Evolutionary conservation across 1,140 invertebrate species (phyloP).

Genomic region (Drosophila punjabiensis): DNA sequence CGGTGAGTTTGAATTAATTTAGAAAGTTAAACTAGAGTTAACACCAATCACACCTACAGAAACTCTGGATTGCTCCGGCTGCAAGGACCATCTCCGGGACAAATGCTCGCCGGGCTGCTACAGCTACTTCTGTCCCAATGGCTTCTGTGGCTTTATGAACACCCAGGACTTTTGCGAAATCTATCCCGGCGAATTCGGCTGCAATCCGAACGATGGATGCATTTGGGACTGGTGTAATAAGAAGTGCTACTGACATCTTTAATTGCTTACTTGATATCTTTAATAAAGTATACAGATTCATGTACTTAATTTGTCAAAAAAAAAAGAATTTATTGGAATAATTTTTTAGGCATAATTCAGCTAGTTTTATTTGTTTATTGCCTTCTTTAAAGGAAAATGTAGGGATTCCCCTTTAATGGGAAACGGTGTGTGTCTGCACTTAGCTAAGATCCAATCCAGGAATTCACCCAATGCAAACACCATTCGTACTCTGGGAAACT

Average conservation of each 20-base stretch:
- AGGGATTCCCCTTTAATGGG: background rate
- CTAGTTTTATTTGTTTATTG: background rate
- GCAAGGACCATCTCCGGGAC: constrained; percentile 46
- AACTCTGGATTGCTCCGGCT: constrained; percentile 70
- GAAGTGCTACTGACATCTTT: constrained; percentile 32
- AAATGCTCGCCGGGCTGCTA: constrained; percentile 63
- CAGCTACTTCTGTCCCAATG: constrained; percentile 62
- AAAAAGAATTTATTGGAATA: background rate
- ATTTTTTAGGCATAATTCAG: background rate
- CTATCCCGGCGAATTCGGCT: constrained; percentile 66
- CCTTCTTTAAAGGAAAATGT: background rate
- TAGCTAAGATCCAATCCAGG: background rate
- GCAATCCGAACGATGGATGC: constrained; percentile 60
- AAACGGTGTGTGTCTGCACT: background rate
- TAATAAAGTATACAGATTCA: background rate
- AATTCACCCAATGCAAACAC: background rate
- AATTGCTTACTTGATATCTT: background rate
- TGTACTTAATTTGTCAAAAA: background rate
- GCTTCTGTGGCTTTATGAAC: constrained; percentile 50
- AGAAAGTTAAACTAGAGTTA: background rate
- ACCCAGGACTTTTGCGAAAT: constrained; percentile 58
- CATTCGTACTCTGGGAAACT: too few species aligned
- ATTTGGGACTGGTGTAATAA: constrained; percentile 70
- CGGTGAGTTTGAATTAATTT: constrained; percentile 41
- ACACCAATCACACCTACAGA: constrained; percentile 19